Conservation (phyloP, 2,888 invertebrate species). For the Chymomyza caudatula region DNA sequence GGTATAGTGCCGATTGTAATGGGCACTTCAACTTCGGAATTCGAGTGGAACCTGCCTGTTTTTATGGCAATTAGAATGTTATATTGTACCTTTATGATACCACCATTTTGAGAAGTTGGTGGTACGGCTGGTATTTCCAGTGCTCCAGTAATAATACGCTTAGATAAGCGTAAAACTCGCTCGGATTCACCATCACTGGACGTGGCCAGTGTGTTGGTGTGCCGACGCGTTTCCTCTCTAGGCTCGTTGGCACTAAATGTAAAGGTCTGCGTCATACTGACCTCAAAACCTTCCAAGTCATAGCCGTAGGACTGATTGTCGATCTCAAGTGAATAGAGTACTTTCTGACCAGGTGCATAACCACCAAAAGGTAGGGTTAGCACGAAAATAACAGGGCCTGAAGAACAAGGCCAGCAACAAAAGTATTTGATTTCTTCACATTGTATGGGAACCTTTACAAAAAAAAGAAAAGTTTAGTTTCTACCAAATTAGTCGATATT, state of each 20-base stretch:
- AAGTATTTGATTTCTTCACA: constrained; percentile 50
- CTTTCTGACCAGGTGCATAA: constrained; percentile 85
- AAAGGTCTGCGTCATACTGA: constrained; percentile 44
- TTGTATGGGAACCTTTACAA: constrained; percentile 35
- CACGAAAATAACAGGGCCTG: constrained; percentile 48
- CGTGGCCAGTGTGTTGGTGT: constrained; percentile 28
- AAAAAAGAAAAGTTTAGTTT: background rate
- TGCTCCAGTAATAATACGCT: constrained; percentile 41
- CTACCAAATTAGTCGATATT: background rate
- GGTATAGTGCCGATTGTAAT: constrained; percentile 67
- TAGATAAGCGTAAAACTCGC: constrained; percentile 46
- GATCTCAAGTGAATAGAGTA: constrained; percentile 82
- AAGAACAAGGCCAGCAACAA: constrained; percentile 63
- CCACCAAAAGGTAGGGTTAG: constrained; percentile 82
- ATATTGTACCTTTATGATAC: constrained; percentile 27
- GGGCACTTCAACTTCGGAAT: constrained; percentile 43
- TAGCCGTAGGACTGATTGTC: constrained; percentile 83
- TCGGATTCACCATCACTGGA: constrained; percentile 21
- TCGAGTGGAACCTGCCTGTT: constrained; percentile 23
- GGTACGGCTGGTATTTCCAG: constrained; percentile 56
- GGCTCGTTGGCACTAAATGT: constrained; percentile 49
- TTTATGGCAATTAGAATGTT: background rate
- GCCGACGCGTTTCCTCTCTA: constrained; percentile 16
- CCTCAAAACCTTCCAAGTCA: constrained; percentile 47
- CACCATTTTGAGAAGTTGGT: constrained; percentile 40